Evolutionary conservation across 2,797 vertebrate genomes (phyloP), one percentile per base, ranked within the genome.

Genomic region (Melanotaenia pygmaea): DNA sequence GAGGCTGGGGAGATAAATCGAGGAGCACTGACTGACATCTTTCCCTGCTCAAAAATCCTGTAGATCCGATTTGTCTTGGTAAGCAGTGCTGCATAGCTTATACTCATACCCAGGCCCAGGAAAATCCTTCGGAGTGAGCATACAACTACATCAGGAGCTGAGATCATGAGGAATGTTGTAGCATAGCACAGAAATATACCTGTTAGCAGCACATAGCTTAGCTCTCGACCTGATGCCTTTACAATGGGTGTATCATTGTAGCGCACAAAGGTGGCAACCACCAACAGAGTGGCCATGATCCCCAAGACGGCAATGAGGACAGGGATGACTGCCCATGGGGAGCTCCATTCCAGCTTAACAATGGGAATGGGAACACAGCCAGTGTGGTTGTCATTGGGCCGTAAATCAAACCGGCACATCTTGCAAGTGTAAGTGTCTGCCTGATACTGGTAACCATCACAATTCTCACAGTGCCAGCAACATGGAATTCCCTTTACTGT

Each of bases 31-130:
- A 98, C 97, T 0, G 96, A 97, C 91, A 96, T 96, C 90, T 99
- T 99, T 88, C 97, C 97, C 90, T 98, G 97, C 93, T 98, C 97
- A 6, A 98, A 98, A 93, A 98, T 98, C 87, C 97, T 96, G 93
- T 98, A 98, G 91, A 98, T 98, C 74, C 97, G 96, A 92, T 98
- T 98, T 77, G 97, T 98, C 94, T 99, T 99, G 90, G 97, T 99
- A 62, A 99, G 96, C 87, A 99, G 93, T 0, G 97, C 97, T 0
- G 97, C 96, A 0, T 99, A 98, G 91, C 97, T 99, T 89, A 99
- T 95, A 81, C 97, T 97, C 97, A 98, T 99, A 63, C 97, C 97
- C 1, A 99, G 92, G 72, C 97, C 97, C 2, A 98, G 94, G 92
- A 99, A 98, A 92, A 99, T 94, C 32, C 97, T 94, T 1, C 97